Evolutionary conservation across 2,888 invertebrate genomes (phyloP).

Genomic region (Cremastobaeus sp.): DNA sequence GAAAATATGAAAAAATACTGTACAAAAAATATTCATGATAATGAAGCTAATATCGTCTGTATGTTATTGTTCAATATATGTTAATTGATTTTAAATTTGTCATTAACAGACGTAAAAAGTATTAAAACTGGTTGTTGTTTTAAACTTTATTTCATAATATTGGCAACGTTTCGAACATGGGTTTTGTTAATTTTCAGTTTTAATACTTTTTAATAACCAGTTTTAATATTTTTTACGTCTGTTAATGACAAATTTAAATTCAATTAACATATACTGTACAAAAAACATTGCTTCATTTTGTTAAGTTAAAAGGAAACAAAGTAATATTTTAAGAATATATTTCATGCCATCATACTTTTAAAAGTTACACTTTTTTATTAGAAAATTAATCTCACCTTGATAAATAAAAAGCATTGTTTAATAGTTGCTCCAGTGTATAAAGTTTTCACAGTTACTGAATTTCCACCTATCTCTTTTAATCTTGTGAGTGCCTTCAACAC

Average conservation of each 20-base stretch:
- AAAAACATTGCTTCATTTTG: too few relatives aligned
- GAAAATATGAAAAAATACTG: slow-evolving; percentile 27
- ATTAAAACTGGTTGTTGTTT: too few relatives aligned
- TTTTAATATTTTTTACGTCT: too few relatives aligned
- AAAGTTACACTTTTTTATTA: not conserved
- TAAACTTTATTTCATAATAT: too few relatives aligned
- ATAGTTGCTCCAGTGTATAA: slow-evolving; percentile 88
- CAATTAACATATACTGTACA: too few relatives aligned
- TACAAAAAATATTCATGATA: slow-evolving; percentile 6
- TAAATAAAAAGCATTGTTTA: slow-evolving; percentile 87
- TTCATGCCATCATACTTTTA: not conserved
- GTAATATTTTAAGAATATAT: not conserved
- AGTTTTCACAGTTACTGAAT: slow-evolving; percentile 82
- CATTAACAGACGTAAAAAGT: too few relatives aligned
- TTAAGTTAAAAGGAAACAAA: too few relatives aligned
- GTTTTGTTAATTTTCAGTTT: too few relatives aligned
- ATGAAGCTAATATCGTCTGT: not conserved
- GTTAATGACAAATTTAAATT: too few relatives aligned
- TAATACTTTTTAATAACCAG: too few relatives aligned
- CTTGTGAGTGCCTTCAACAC: slow-evolving; percentile 85
- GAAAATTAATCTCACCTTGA: slow-evolving; percentile 75
- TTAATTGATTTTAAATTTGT: not conserved
- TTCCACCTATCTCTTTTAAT: slow-evolving; percentile 83
- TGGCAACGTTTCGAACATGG: too few relatives aligned
- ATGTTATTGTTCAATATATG: not conserved